Evolutionary conservation across 1,140 invertebrate genomes (phyloP), one percentile per base, ranked within the genome.

Genomic region (Lepidurus packardi): DNA sequence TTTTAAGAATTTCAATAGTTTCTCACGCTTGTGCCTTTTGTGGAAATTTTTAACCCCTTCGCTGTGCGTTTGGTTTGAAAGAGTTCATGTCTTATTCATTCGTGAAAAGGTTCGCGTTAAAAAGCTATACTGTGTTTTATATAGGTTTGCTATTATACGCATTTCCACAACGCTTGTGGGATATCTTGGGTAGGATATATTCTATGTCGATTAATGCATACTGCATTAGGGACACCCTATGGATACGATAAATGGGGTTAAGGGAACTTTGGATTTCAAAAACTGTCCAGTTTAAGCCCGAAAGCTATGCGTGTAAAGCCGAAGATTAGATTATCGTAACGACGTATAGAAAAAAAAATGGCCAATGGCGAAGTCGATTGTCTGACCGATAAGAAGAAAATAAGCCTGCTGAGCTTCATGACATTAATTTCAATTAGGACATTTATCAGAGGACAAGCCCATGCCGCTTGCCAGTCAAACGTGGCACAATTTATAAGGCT

Each of bases 11-110:
- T 65, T 65, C 53, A n/a, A 65, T 65, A 65, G 21, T 65, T 65
- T 65, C 53, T 65, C 53, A 65, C 53, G 53, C 16, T 65, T 65
- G 4, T n/a, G 21, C 7, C 13, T 9, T 9, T 7, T 65, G 16
- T 21, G 8, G 13, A 65, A 65, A 65, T 65, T 21, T 65, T 65
- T 65, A 65, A 65, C 53, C 53, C n/a, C 53, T 65, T 65, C 53
- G 21, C 53, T n/a, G 6, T n/a, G 53, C 21, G 16, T 65, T n/a
- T 34, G 34, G 34, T 34, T 65, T 21, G 16, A 65, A 13, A 13
- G 21, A 9, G 9, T 65, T 65, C 53, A 65, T 65, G 53, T 65
- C 53, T 65, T 65, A 65, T 65, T 65, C 53, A 65, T 65, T 4
- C 21, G 53, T 65, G 53, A 7, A 16, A 21, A 65, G 53, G 21